Conservation (phyloP, 2,797 vertebrate species). For the Cirrhinus molitorella region DNA sequence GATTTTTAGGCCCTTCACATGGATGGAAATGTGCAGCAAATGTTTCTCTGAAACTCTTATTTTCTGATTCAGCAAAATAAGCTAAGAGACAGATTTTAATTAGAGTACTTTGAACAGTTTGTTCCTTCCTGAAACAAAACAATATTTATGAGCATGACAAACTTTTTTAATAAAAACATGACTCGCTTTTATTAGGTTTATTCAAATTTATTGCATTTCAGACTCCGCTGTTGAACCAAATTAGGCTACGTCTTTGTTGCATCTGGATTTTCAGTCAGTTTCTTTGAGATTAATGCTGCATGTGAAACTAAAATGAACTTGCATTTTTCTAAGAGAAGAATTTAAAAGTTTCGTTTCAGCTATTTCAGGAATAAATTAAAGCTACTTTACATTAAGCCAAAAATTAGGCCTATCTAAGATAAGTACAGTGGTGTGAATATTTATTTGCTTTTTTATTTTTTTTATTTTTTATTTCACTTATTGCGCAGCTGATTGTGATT, state of each 20-base stretch:
- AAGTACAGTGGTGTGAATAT: background rate
- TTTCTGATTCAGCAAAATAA: slow-evolving; percentile 11
- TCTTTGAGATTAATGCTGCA: background rate
- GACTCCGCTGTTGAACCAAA: background rate
- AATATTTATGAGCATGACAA: background rate
- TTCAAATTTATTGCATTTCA: background rate
- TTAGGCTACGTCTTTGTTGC: background rate
- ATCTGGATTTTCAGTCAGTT: slow-evolving; percentile 8
- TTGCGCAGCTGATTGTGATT: background rate
- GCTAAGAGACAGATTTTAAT: background rate
- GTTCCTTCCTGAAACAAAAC: slow-evolving; percentile 15
- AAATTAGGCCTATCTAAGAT: background rate
- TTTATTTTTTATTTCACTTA: too few species aligned
- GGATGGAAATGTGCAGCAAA: slow-evolving; percentile 2
- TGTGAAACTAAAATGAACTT: background rate
- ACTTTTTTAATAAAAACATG: background rate
- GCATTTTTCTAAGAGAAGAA: background rate
- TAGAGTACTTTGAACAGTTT: background rate
- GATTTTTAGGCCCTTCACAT: slow-evolving; percentile 1
- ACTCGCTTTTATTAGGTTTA: slow-evolving; percentile 3
- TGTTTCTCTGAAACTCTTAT: slow-evolving; percentile 2
- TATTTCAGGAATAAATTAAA: background rate
- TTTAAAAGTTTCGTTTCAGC: background rate
- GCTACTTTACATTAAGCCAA: background rate
- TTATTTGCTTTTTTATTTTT: background rate